Percentiles rank a stretch among this genome's conserved stretches.
Evolutionary conservation across 2,888 invertebrate genomes (phyloP).

Genomic region (Leptinotarsa juncta): DNA sequence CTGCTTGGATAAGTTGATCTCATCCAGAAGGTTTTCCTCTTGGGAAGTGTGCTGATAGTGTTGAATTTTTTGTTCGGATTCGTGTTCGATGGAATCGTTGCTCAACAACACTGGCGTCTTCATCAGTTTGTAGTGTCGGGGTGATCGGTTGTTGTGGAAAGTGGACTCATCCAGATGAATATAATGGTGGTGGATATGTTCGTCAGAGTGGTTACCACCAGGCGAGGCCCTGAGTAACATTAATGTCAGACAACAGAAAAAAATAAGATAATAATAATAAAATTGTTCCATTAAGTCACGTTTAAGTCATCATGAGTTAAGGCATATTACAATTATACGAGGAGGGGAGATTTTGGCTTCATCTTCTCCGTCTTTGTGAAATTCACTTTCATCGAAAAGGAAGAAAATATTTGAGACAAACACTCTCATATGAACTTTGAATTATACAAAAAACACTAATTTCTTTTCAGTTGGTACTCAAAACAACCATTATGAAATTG

Average conservation of each 20-base stretch:
- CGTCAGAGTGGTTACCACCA: neutral
- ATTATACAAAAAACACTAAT: too few relatives aligned
- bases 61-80: neutral
- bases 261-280: neutral
- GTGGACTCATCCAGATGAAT: neutral
- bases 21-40: neutral
- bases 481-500: too few relatives aligned
- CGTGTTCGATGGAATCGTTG: neutral
- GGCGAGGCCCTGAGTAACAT: conserved; percentile 1
- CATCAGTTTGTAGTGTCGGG: neutral
- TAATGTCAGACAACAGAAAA: conserved; percentile 1
- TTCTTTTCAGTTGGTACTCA: too few relatives aligned
- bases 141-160: neutral
- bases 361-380: too few relatives aligned
- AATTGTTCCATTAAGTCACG: neutral
- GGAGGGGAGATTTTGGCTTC: too few relatives aligned
- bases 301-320: too few relatives aligned
- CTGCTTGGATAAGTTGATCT: neutral
- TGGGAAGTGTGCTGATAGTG: neutral
- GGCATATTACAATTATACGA: too few relatives aligned
- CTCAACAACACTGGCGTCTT: neutral
- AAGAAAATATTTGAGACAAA: too few relatives aligned
- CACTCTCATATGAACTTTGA: too few relatives aligned
- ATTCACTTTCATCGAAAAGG: too few relatives aligned
- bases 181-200: neutral